A percentile compares a stretch with the other conserved stretches of the same genome.
Conservation (phyloP, 2,797 vertebrate genomes). For the Pseudochaenichthys georgianus region DNA sequence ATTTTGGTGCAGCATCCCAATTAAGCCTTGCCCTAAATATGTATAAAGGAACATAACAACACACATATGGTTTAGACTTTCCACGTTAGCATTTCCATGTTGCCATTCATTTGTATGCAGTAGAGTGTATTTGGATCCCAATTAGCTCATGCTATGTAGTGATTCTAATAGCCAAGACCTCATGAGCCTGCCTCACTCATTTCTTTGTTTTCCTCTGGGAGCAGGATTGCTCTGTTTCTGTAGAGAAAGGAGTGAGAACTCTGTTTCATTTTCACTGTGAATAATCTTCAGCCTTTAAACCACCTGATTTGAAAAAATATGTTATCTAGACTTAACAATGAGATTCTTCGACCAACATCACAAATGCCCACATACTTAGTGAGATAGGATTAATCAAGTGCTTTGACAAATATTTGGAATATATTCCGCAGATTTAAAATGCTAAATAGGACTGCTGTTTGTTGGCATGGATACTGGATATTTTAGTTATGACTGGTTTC, state of each 20-base stretch:
- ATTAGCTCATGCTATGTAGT: constrained; percentile 57
- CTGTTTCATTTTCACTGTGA: constrained; percentile 36
- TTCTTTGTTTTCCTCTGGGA: constrained; percentile 42
- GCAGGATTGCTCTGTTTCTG: constrained; percentile 26
- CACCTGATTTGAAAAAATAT: constrained; percentile 21
- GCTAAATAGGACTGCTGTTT: constrained; percentile 19
- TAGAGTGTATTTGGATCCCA: constrained; percentile 50
- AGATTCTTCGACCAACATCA: constrained; percentile 21
- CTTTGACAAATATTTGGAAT: constrained; percentile 29
- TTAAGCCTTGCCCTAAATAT: constrained; percentile 18
- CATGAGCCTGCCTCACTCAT: constrained; percentile 42
- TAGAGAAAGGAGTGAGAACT: constrained; percentile 3
- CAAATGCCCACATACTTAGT: constrained; percentile 10
- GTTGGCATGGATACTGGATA: constrained; percentile 32
- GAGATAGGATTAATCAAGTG: constrained; percentile 7
- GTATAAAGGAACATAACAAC: constrained; percentile 7
- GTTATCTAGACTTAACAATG: constrained; percentile 19
- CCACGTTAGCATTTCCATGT: constrained; percentile 8
- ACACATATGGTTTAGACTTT: constrained; percentile 22
- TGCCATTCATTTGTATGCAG: constrained; percentile 49
- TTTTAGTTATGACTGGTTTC: constrained; percentile 31
- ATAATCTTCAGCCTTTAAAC: constrained; percentile 31
- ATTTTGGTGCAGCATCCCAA: constrained; percentile 17
- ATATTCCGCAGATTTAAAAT: constrained; percentile 12
- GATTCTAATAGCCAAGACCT: constrained; percentile 48